Percentiles rank a stretch among this genome's conserved stretches.
Evolutionary conservation across 2,797 vertebrate genomes (phyloP).

Genomic region (Halcyon badia): DNA sequence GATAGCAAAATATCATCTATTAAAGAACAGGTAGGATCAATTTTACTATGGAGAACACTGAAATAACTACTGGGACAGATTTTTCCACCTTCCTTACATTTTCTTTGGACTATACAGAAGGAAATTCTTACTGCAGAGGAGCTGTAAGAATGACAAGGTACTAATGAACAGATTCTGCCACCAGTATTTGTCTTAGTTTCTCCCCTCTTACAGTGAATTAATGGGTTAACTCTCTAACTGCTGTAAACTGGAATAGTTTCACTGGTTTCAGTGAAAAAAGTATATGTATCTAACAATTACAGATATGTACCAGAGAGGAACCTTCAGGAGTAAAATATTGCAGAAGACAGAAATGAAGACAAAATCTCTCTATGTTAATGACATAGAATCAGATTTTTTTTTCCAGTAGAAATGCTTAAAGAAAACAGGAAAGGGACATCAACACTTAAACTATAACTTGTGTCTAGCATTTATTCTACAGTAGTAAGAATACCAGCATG

Average conservation of each 20-base stretch:
- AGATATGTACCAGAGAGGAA: background rate
- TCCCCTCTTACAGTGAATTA: background rate
- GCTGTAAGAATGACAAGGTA: background rate
- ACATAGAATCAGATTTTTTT: background rate
- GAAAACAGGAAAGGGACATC: background rate
- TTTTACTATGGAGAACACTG: conserved; percentile 36
- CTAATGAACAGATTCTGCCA: background rate
- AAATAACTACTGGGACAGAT: conserved; percentile 44
- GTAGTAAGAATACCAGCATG: background rate
- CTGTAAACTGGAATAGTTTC: background rate
- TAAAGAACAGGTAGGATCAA: background rate
- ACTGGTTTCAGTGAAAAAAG: background rate
- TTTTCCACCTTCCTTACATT: background rate
- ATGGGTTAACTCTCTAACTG: background rate
- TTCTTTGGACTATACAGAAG: background rate
- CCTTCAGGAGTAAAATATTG: background rate
- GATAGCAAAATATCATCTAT: conserved; percentile 26
- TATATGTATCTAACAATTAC: background rate
- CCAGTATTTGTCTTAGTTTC: background rate
- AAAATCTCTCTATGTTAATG: background rate
- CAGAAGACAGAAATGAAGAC: background rate
- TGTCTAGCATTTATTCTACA: background rate
- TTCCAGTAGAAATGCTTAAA: background rate
- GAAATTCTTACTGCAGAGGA: background rate
- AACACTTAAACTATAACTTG: background rate